Conservation (phyloP, 2,113 vertebrate species). For the Leucopsar rothschildi region DNA sequence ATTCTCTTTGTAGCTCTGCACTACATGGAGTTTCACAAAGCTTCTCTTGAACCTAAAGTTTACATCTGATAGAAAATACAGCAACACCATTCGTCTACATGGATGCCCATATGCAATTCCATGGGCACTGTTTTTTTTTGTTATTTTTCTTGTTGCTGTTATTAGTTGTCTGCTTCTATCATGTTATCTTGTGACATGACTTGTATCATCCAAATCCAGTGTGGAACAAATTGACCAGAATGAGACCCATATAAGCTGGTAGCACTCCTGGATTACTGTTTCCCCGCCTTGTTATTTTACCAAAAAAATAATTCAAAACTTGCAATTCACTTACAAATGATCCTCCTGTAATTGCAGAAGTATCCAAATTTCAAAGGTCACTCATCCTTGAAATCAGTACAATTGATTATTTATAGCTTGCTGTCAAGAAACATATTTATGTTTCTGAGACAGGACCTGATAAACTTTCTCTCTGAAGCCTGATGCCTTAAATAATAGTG, state of each 20-base stretch:
- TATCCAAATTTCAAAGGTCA: background rate
- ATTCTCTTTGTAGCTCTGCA: background rate
- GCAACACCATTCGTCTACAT: background rate
- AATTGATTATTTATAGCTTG: constrained; percentile 5
- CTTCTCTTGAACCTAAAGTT: background rate
- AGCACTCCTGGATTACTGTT: background rate
- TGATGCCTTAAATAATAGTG: background rate
- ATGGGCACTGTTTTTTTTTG: background rate
- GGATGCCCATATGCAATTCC: background rate
- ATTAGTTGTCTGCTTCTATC: background rate
- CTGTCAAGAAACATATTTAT: background rate
- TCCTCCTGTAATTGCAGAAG: background rate
- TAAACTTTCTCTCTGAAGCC: background rate
- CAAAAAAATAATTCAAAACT: background rate
- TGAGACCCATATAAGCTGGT: background rate
- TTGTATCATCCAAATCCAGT: background rate
- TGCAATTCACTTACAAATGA: background rate
- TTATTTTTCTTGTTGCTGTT: background rate
- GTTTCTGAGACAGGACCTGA: background rate
- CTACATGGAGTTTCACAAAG: background rate
- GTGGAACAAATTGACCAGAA: background rate
- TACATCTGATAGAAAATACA: background rate
- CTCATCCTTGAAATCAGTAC: constrained; percentile 32
- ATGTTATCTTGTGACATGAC: background rate
- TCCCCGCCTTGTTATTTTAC: background rate